phyloP scores from a whole-genome alignment of 2,113 vertebrate genomes.

The Chelonoidis abingdonii region DNA sequence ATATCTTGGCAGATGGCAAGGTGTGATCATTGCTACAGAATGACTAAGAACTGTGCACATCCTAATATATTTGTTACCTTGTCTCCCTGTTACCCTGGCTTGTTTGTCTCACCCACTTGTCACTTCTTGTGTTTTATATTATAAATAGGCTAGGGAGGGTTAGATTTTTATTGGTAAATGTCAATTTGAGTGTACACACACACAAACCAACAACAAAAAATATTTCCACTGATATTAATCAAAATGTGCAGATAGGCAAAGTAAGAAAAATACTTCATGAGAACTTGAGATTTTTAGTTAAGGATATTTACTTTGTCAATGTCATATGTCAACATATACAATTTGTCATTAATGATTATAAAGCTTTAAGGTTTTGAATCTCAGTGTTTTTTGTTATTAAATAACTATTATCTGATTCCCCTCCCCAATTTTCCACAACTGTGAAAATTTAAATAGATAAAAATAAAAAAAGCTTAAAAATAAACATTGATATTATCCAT shows the following conservation, averaged over 20 bases:
- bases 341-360: not conserved
- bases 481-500: not conserved
- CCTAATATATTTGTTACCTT: not conserved
- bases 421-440: not conserved
- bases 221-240: not conserved
- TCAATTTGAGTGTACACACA: not conserved
- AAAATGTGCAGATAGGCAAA: not conserved
- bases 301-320: not conserved
- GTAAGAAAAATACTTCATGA: not conserved
- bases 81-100: not conserved
- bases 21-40: not conserved
- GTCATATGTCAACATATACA: not conserved
- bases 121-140: not conserved
- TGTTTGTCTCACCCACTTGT: not conserved
- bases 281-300: not conserved
- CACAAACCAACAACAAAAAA: not conserved
- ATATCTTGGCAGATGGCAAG: not conserved
- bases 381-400: not conserved
- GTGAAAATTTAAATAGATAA: not conserved
- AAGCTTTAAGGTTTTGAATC: not conserved
- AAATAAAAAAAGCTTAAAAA: not conserved
- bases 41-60: not conserved
- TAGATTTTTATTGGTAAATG: not conserved
- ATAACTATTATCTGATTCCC: not conserved
- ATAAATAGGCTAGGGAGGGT: not conserved